Evolutionary conservation across 2,113 vertebrate species (phyloP), one percentile per base, ranked within the genome.

Genomic region (Eptatretus burgeri): DNA sequence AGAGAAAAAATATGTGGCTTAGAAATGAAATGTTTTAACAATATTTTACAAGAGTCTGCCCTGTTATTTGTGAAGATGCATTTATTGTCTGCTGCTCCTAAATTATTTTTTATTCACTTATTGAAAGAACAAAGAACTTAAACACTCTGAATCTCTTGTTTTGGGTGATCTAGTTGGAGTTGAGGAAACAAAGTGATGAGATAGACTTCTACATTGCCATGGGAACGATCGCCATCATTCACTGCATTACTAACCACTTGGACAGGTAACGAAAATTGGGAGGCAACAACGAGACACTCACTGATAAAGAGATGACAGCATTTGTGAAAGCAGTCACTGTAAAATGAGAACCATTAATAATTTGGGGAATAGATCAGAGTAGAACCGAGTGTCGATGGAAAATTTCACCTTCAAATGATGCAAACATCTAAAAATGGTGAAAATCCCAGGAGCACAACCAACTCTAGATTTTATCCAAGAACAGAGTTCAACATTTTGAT

Each of bases 141-240:
- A 41, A 41, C 27, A 41, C 27, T n/a, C n/a, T 41, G 27, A 41
- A 41, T 41, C 27, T 41, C 27, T 41, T 41, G 27, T 7, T 41
- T 41, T 41, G 27, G 27, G 27, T 52, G 10, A 17, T 11, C 51
- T 66, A 18, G 10, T 71, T 93, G 86, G 83, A 85, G 67, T 70
- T 98, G 64, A 78, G 82, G 73, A 73, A 70, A 50, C 84, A 86
- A 69, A 80, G 74, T 0, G 73, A 76, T 63, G 51, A 64, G 0
- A 73, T 85, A 76, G 85, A 94, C 69, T 94, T 93, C 78, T 80
- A 84, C 66, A 85, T 98, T 63, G 75, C 87, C 5, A 70, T 94
- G 67, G 94, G 84, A 74, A 80, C 84, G 2, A 69, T 93, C 10
- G 81, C 89, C 0, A 83, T 98, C 65, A 76, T 95, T 65, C 77